Base-by-base conservation (phyloP, 2,113 vertebrate genomes). In the Corythoichthys intestinalis region DNA sequence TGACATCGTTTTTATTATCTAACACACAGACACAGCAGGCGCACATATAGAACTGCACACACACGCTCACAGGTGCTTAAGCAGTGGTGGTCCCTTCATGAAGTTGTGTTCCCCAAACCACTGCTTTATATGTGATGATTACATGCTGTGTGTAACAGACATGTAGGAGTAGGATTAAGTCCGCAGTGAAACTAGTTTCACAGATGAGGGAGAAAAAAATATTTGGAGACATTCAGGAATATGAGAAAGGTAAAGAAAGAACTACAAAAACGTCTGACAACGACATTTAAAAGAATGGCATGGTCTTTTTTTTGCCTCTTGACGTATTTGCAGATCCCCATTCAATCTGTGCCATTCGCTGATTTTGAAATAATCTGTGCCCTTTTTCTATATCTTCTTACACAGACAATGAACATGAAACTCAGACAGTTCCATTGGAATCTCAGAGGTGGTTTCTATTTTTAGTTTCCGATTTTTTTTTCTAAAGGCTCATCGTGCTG, bases 401-500 rank as follows among this genome's bases (percentile, higher is more conserved):
- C 20, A 54, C 53, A 67, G 49, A 74, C 62, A 52, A 59, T n/a
- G 6, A 72, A 77, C 65, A 77, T 65, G 63, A 66, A 69, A 58
- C 68, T 81, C 59, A 79, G 64, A 71, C 73, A 58, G 39, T 76
- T 81, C 79, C 12, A 1, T 47, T 76, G 77, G 67, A 73, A 72
- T 76, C 74, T 80, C 53, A 72, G 68, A 63, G 70, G 72, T 59
- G 69, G 69, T 17, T 77, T 73, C 76, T 86, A 84, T 80, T 82
- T 85, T 76, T 79, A 80, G 77, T 13, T 66, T 57, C 20, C 20
- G 20, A 28, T 28, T 50, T 82, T 84, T 56, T 56, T 53, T 4
- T 52, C n/a, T 17, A 50, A 78, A 81, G 56, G 70, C 64, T 70
- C 65, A 69, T 82, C 81, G 73, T 83, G 75, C 52, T 7, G 57